phyloP scores from a whole-genome alignment of 2,888 invertebrate genomes.

The Polymixis flavicincta region DNA sequence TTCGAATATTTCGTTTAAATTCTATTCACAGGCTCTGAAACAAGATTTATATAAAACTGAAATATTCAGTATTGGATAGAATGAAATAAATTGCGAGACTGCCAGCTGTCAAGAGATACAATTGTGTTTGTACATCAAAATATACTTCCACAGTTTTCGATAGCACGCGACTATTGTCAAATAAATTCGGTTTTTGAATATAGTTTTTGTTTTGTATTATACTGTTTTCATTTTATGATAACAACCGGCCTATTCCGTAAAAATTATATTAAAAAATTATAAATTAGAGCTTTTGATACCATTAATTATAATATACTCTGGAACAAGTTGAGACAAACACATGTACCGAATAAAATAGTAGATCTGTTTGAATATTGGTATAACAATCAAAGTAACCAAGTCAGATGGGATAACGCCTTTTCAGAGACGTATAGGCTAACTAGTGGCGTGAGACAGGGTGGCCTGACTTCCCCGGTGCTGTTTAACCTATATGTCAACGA shows the following conservation, averaged over 20 bases:
- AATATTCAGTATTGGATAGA: slow-evolving; percentile 47
- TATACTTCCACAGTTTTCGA: slow-evolving; percentile 21
- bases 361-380: too few relatives aligned
- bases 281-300: too few relatives aligned
- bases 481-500: too few relatives aligned
- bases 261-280: too few relatives aligned
- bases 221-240: neutral
- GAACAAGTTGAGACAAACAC: too few relatives aligned
- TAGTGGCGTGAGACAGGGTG: too few relatives aligned
- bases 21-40: slow-evolving; percentile 17
- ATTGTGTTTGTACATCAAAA: slow-evolving; percentile 39
- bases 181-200: slow-evolving; percentile 23
- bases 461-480: too few relatives aligned
- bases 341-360: too few relatives aligned
- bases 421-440: too few relatives aligned
- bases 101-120: slow-evolving; percentile 34
- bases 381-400: too few relatives aligned
- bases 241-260: neutral
- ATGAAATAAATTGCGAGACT: slow-evolving; percentile 30
- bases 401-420: too few relatives aligned
- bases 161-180: slow-evolving; percentile 2
- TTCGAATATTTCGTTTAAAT: slow-evolving; percentile 26
- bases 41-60: slow-evolving; percentile 26
- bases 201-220: neutral
- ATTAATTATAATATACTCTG: too few relatives aligned